phyloP scores from a whole-genome alignment of 2,797 vertebrate genomes.

The Coregonus suidteri region DNA sequence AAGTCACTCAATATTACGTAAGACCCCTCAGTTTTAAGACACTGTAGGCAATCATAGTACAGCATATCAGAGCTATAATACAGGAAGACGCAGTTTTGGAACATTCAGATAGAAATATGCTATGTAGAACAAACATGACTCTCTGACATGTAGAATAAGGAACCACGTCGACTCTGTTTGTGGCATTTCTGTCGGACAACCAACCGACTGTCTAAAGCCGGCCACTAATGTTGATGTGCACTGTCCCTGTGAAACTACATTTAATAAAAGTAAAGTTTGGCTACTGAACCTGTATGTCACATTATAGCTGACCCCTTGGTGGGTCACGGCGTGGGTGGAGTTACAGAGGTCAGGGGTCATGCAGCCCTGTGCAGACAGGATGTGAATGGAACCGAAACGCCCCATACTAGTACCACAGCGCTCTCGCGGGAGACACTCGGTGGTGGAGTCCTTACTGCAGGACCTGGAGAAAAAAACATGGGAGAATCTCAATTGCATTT shows the following conservation, averaged over 20 bases:
- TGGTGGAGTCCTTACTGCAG: constrained; percentile 35
- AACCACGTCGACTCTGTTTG: too few relatives aligned
- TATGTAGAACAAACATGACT: background rate
- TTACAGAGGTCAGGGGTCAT: constrained; percentile 52
- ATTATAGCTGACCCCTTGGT: constrained; percentile 41
- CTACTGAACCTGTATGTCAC: constrained; percentile 45
- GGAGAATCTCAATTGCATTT: too few relatives aligned
- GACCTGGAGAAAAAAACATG: background rate
- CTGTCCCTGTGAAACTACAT: background rate
- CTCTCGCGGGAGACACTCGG: constrained; percentile 54
- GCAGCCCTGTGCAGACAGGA: constrained; percentile 68
- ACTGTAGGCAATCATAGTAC: too few relatives aligned
- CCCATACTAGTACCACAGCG: constrained; percentile 63
- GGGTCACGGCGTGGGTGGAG: constrained; percentile 22
- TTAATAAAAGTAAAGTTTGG: background rate
- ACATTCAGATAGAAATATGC: background rate
- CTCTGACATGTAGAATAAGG: background rate
- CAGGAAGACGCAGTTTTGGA: background rate
- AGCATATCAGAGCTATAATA: background rate
- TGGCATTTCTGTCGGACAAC: too few relatives aligned
- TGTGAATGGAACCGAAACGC: constrained; percentile 42
- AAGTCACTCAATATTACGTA: too few relatives aligned
- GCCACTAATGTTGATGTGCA: background rate
- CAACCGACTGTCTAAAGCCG: too few relatives aligned
- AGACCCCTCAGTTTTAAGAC: too few relatives aligned